These are phyloP conservation scores for Hippocampus comes DNA, from an alignment of 2,113 vertebrate genomes.

Conservation along the genomic window DNA sequence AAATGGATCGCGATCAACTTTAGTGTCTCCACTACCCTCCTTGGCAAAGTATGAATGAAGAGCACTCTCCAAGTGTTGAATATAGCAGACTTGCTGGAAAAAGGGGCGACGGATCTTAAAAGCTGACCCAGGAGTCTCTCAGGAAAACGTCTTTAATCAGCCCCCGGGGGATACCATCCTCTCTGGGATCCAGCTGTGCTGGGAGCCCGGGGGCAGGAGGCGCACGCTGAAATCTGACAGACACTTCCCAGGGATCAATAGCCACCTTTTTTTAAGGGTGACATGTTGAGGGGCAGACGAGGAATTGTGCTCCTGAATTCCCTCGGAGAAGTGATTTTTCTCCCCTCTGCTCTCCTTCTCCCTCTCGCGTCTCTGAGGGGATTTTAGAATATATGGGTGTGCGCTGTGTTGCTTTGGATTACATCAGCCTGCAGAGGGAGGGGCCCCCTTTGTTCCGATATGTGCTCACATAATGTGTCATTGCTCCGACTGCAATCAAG, in stretches of 20 bases:
- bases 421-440: constrained; percentile 52
- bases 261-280: constrained; percentile 58
- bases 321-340: constrained; percentile 29
- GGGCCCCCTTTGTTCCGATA: constrained; percentile 32
- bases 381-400: constrained; percentile 35
- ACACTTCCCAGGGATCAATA: constrained; percentile 70
- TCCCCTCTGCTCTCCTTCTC: neutral
- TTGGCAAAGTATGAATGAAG: neutral
- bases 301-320: constrained; percentile 61
- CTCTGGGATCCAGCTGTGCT: constrained; percentile 56
- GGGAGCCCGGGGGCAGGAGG: constrained; percentile 47
- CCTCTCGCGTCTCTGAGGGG: constrained; percentile 48
- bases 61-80: constrained; percentile 39
- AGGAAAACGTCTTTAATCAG: constrained; percentile 71
- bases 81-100: constrained; percentile 32
- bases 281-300: constrained; percentile 62
- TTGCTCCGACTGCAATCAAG: constrained; percentile 1
- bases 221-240: constrained; percentile 54
- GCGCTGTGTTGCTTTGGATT: constrained; percentile 60
- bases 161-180: constrained; percentile 67
- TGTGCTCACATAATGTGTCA: constrained; percentile 41
- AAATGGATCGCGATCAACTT: neutral
- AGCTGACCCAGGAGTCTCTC: constrained; percentile 63
- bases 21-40: neutral
- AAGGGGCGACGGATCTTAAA: constrained; percentile 47